Evolutionary conservation across 2,888 invertebrate species (phyloP).

Genomic region (Chironomus tentans): DNA sequence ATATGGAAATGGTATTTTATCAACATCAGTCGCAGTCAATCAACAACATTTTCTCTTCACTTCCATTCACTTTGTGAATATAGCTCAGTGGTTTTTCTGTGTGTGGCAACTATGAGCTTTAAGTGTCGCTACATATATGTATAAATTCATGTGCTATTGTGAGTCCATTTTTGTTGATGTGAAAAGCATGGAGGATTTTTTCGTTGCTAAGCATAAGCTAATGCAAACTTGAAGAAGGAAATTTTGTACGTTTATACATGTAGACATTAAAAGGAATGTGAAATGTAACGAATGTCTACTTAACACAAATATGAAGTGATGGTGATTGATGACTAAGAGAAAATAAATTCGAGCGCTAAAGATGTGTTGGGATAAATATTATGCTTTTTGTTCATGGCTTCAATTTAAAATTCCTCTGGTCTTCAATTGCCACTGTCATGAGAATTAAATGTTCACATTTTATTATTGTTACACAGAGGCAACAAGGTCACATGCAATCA

Average conservation of each 20-base stretch:
- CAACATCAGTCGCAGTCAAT: conserved; percentile 20
- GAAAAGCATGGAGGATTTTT: conserved; percentile 5
- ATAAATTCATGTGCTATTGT: background rate
- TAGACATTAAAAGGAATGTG: background rate
- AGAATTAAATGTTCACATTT: no score
- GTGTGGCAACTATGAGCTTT: background rate
- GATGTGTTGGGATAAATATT: background rate
- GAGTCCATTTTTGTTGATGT: background rate
- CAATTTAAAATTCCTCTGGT: no score
- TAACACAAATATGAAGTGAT: background rate
- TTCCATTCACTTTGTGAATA: background rate
- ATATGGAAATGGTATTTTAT: background rate
- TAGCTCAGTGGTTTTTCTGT: background rate
- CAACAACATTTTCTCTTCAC: conserved; percentile 2
- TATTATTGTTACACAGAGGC: background rate
- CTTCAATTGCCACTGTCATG: no score
- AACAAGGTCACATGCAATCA: background rate
- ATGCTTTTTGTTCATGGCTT: no score
- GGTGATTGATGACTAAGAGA: conserved; percentile 13
- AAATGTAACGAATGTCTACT: conserved; percentile 20
- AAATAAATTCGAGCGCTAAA: background rate
- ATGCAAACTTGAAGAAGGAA: background rate
- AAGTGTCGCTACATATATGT: background rate
- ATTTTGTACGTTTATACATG: background rate
- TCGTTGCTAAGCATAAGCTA: background rate